Evolutionary conservation across 2,888 invertebrate genomes (phyloP), one percentile per base, ranked within the genome.

Genomic region (Zaprionus obscuricornis): DNA sequence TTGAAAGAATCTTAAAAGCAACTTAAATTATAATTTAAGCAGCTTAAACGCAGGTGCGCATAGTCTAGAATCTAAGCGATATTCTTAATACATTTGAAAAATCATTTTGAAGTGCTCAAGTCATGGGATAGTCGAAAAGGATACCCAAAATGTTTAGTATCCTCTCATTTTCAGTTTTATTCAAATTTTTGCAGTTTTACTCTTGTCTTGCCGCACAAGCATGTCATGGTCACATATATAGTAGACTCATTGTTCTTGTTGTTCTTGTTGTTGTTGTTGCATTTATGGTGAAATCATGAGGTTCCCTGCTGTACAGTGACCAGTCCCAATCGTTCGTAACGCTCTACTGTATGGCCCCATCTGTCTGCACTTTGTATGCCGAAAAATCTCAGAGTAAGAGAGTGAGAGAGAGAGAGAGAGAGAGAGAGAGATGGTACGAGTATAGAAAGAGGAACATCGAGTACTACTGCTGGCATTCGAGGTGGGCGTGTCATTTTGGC

Each of bases 221-320:
- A 73, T 69, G 73, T 72, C 68, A 69, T 55, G 60, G 50, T 54
- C 60, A 49, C 31, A 42, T 11, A 37, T 11, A 4, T 22, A 22
- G 22, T 22, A n/a, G 16, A n/a, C n/a, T 26, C 27, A 6, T 14
- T 24, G 24, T 3, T 29, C 34, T 26, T 57, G 40, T 74, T 66
- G 66, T 57, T 72, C 72, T 47, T 74, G 76, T 63, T 75, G 81
- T 37, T 64, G 65, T 43, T 63, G 57, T 42, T 63, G 74, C 78
- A 83, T 86, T 88, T 85, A 88, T 88, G 85, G 85, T 63, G 68
- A 86, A 88, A 86, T 88, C 88, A 88, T 88, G 88, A 88, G 85
- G 81, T 85, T 72, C 75, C 85, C 87, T 64, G 85, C 79, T 85
- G 79, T 74, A 77, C 70, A n/a, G n/a, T 57, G 74, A 49, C 69